phyloP scores from a whole-genome alignment of 2,797 vertebrate genomes.

The Brachyrhaphis roseni region DNA sequence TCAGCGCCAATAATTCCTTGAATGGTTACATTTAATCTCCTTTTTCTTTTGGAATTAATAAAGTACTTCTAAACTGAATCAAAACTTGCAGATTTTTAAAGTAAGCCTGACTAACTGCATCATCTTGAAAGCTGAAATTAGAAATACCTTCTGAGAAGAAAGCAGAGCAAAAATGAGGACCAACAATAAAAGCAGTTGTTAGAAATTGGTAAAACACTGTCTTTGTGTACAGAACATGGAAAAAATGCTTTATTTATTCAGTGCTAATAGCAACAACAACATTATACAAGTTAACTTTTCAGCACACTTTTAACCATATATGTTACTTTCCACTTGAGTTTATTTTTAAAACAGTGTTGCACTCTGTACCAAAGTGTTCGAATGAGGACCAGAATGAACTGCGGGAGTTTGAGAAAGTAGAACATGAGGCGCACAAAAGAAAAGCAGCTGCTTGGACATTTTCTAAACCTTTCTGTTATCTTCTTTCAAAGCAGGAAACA shows the following conservation, averaged over 20 bases:
- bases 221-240: slow-evolving; percentile 28
- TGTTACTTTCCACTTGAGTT: not conserved
- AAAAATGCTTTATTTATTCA: slow-evolving; percentile 29
- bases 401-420: not conserved
- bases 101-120: too few relatives aligned
- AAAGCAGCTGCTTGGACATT: not conserved
- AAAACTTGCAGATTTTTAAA: not conserved
- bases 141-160: not conserved
- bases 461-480: not conserved
- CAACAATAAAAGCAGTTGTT: slow-evolving; percentile 8
- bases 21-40: too few relatives aligned
- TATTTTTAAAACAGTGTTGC: not conserved
- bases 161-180: slow-evolving; percentile 4
- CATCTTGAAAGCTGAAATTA: not conserved
- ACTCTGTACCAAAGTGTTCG: not conserved
- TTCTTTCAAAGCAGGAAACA: not conserved
- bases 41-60: too few relatives aligned
- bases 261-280: slow-evolving; percentile 2
- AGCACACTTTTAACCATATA: not conserved
- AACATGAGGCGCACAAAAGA: not conserved
- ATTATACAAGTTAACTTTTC: not conserved
- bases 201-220: slow-evolving; percentile 33
- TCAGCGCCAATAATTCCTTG: too few relatives aligned
- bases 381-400: not conserved
- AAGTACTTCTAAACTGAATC: not conserved